phyloP scores from a whole-genome alignment of 2,113 vertebrate species.

The Cyphomyrus plagiostoma region DNA sequence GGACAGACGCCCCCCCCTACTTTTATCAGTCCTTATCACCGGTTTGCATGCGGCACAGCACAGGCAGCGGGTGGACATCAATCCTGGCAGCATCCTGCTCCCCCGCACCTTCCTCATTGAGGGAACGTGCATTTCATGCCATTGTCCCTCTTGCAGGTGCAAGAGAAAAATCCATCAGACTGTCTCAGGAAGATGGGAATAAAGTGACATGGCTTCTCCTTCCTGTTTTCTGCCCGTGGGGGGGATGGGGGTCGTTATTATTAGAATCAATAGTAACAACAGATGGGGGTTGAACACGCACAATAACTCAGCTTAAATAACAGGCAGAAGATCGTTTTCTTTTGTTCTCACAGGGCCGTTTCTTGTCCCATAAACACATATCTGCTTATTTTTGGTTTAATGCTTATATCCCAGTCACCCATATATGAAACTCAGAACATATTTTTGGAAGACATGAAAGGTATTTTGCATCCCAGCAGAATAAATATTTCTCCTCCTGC shows the following conservation, averaged over 20 bases:
- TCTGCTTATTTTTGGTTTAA: background rate
- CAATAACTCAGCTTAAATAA: background rate
- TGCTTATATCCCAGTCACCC: background rate
- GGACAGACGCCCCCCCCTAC: background rate
- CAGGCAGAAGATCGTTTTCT: background rate
- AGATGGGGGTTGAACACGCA: background rate
- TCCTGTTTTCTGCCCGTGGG: background rate
- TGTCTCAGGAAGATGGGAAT: background rate
- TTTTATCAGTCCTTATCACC: slow-evolving; percentile 26
- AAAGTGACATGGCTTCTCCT: background rate
- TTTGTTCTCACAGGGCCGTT: background rate
- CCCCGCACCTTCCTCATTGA: background rate
- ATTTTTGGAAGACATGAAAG: background rate
- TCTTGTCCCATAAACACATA: background rate
- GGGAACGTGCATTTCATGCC: background rate
- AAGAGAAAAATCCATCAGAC: background rate
- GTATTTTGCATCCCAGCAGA: background rate
- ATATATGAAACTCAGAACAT: background rate
- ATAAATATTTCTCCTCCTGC: background rate
- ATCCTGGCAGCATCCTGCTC: slow-evolving; percentile 8
- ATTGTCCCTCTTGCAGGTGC: slow-evolving; percentile 7
- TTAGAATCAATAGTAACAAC: slow-evolving; percentile 4
- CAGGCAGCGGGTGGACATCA: slow-evolving; percentile 12
- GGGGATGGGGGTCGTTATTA: background rate
- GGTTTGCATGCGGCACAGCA: background rate